Base-by-base conservation (phyloP, 2,797 vertebrate genomes). In the Gymnoscopelus microlampas region DNA sequence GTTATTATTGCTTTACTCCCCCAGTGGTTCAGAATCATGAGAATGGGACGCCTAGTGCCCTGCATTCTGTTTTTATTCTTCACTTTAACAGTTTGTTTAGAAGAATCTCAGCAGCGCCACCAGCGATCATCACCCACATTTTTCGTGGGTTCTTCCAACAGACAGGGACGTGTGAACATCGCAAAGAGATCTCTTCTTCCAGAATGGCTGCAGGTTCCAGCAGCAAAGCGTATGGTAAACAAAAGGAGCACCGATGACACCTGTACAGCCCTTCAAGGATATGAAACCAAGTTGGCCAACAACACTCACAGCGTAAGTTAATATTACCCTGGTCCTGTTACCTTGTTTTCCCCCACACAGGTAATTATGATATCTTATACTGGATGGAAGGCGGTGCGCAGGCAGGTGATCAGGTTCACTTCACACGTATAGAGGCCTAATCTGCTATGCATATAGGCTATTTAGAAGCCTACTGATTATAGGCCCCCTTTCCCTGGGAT, bases 241-340 rank as follows among this genome's bases (percentile, higher is more conserved):
- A 84, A 83, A 5, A 89, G 93, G 35, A 91, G 85, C 82, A 0
- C 71, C 23, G 82, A 87, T 11, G 92, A 90, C 67, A 90, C 87
- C 74, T 97, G 96, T 83, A 74, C 85, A 49, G 83, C 82, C 12
- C 82, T 91, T 11, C 79, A 82, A 49, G 94, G 90, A 75, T 92
- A 86, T 53, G 86, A 88, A 5, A 72, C 76, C 81, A 92, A 91
- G 88, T 95, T 98, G 76, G 62, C 59, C 9, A 93, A 83, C 86
- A 96, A 96, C 92, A 97, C 96, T 53, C 94, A 97, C 92, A 80
- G 63, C 88, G 96, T 98, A 92, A 95, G 96, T 88, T 79, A 74
- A 74, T 71, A 3, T 8, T 53, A 49, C 65, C 66, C 19, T 19
- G 83, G 32, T 91, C 77, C 73, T 53, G 72, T 85, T 88, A 77